Evolutionary conservation across 1,140 invertebrate species (phyloP).

Genomic region (Telenomus remus): DNA sequence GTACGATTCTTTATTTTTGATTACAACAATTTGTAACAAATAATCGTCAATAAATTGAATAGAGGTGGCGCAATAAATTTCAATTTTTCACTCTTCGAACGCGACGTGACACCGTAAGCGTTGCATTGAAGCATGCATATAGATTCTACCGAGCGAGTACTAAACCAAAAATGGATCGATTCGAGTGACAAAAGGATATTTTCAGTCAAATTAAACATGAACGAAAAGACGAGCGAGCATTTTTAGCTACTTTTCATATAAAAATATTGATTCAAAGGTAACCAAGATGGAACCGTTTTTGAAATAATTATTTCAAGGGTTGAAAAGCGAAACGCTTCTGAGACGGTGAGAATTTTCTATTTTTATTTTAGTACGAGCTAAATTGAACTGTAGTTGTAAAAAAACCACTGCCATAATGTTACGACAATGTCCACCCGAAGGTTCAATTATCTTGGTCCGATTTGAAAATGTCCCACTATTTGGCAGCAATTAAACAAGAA

Average conservation of each 20-base stretch:
- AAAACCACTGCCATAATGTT: slow-evolving; percentile 39
- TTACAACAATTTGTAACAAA: slow-evolving; percentile 44
- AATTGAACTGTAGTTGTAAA: slow-evolving; percentile 10
- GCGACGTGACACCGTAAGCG: too few relatives aligned
- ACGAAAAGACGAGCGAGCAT: neutral
- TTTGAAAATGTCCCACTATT: neutral
- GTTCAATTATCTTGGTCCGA: slow-evolving; percentile 3
- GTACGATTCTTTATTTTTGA: slow-evolving; percentile 57
- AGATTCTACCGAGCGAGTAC: slow-evolving; percentile 28
- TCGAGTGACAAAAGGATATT: too few relatives aligned
- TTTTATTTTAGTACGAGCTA: slow-evolving; percentile 23
- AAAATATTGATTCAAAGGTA: neutral
- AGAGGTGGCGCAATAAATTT: slow-evolving; percentile 25
- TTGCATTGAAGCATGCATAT: slow-evolving; percentile 45
- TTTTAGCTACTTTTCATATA: neutral
- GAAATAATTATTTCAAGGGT: too few relatives aligned
- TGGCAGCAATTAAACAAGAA: too few relatives aligned
- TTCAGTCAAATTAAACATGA: slow-evolving; percentile 8
- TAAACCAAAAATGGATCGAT: slow-evolving; percentile 18
- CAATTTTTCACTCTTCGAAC: slow-evolving; percentile 7
- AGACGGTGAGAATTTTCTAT: too few relatives aligned
- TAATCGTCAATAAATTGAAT: slow-evolving; percentile 43
- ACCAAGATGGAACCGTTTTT: neutral
- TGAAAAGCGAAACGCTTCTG: too few relatives aligned
- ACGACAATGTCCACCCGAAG: slow-evolving; percentile 18